Percentiles rank a stretch among this genome's conserved stretches.
Evolutionary conservation across 2,113 vertebrate genomes (phyloP).

Genomic region (Dermatemys mawii): DNA sequence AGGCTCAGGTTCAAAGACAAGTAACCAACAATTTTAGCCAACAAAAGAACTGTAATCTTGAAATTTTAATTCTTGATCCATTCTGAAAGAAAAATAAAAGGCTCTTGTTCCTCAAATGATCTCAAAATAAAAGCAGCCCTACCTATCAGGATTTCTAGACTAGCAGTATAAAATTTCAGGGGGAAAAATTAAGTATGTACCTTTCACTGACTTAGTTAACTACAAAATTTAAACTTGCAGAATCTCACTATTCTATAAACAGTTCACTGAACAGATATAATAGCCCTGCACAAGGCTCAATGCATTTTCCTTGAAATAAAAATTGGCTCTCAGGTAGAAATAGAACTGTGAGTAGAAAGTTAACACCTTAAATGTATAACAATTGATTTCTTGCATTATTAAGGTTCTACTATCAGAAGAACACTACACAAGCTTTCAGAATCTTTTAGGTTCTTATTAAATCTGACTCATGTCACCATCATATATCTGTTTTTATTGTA

Average conservation of each 20-base stretch:
- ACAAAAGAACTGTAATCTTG: background rate
- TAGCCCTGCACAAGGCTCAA: background rate
- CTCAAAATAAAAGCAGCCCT: constrained; percentile 1
- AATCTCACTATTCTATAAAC: background rate
- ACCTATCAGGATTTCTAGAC: background rate
- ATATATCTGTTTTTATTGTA: background rate
- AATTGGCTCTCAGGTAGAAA: background rate
- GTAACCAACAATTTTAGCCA: background rate
- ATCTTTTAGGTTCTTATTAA: constrained; percentile 1
- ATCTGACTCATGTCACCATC: constrained; percentile 2
- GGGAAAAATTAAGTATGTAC: background rate
- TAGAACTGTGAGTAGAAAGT: background rate
- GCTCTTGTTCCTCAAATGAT: background rate
- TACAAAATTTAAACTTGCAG: constrained; percentile 2
- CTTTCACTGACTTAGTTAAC: background rate
- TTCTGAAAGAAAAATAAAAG: constrained; percentile 22
- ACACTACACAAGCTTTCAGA: background rate
- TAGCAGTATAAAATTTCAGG: background rate
- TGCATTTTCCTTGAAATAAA: constrained; percentile 4
- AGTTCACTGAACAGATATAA: background rate
- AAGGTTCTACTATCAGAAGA: background rate
- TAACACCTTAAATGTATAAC: background rate
- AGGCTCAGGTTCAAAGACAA: background rate
- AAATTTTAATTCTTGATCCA: background rate
- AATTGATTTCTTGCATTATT: background rate